Percentiles rank a stretch among this genome's conserved stretches.
phyloP scores from a whole-genome alignment of 2,113 vertebrate genomes.

The Enhydra lutris region DNA sequence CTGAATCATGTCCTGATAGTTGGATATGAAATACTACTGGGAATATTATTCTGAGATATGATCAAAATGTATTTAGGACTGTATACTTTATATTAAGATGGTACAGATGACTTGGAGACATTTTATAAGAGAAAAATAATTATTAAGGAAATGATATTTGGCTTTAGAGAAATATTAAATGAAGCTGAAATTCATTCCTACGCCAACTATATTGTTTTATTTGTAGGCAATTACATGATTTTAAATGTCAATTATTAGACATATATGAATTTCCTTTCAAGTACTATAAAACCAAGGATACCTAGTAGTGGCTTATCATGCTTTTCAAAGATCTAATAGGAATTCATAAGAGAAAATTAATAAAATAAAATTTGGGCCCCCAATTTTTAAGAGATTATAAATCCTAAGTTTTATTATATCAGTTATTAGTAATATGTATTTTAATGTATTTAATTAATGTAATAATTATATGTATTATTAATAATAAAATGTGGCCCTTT shows the following conservation, averaged over 20 bases:
- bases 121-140: conserved; percentile 11
- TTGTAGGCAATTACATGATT: not conserved
- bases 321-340: not conserved
- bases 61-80: not conserved
- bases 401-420: not conserved
- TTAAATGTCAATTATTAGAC: not conserved
- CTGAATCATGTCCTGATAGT: not conserved
- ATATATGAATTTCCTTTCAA: not conserved
- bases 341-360: conserved; percentile 13
- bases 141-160: not conserved
- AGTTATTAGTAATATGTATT: not conserved
- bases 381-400: not conserved
- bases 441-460: not conserved
- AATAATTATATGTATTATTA: not conserved
- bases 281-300: not conserved
- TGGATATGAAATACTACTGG: not conserved
- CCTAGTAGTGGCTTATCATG: not conserved
- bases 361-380: not conserved
- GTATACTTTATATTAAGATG: not conserved
- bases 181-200: not conserved
- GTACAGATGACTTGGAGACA: not conserved
- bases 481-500: not conserved
- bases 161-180: not conserved
- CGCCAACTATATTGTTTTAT: not conserved
- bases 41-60: not conserved